A percentile compares a stretch with the other conserved stretches of the same genome.
Conservation (phyloP, 2,797 vertebrate species). For the Sebastes matsubarae region DNA sequence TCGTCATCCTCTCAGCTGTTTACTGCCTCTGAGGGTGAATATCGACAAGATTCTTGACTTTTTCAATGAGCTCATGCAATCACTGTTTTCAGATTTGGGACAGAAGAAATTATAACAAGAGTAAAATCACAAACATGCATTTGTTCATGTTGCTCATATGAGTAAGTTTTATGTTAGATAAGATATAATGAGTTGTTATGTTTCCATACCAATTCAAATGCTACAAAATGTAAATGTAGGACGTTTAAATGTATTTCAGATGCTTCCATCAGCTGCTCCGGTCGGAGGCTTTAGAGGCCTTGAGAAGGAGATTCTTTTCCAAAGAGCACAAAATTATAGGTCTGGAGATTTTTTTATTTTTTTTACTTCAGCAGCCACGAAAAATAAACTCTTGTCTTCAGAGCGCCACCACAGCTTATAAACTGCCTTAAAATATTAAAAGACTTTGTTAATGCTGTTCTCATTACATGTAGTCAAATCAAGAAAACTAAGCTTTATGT, state of each 20-base stretch:
- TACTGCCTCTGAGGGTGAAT: not conserved
- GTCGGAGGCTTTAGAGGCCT: conserved; percentile 21
- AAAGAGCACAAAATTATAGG: conserved; percentile 70
- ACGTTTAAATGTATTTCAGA: not conserved
- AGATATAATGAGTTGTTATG: not conserved
- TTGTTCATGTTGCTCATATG: not conserved
- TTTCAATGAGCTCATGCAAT: conserved; percentile 5
- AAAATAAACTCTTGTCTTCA: conserved; percentile 32
- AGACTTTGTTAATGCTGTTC: conserved; percentile 2
- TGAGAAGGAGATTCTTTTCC: conserved; percentile 31
- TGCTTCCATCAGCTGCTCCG: conserved; percentile 17
- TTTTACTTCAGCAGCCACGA: conserved; percentile 23
- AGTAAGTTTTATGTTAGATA: not conserved
- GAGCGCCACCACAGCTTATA: conserved; percentile 16
- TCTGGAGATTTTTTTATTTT: conserved; percentile 39
- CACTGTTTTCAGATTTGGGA: conserved; percentile 1
- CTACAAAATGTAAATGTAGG: not conserved
- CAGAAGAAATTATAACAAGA: not conserved
- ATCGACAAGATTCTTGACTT: conserved; percentile 11
- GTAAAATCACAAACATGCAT: not conserved
- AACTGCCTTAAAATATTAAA: conserved; percentile 14
- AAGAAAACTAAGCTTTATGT: conserved; percentile 9
- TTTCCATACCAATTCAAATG: not conserved
- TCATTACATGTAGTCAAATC: not conserved
- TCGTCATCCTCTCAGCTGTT: conserved; percentile 22